Evolutionary conservation across 2,113 vertebrate species (phyloP), one percentile per base, ranked within the genome.

Genomic region (Corythornis vintsioides): DNA sequence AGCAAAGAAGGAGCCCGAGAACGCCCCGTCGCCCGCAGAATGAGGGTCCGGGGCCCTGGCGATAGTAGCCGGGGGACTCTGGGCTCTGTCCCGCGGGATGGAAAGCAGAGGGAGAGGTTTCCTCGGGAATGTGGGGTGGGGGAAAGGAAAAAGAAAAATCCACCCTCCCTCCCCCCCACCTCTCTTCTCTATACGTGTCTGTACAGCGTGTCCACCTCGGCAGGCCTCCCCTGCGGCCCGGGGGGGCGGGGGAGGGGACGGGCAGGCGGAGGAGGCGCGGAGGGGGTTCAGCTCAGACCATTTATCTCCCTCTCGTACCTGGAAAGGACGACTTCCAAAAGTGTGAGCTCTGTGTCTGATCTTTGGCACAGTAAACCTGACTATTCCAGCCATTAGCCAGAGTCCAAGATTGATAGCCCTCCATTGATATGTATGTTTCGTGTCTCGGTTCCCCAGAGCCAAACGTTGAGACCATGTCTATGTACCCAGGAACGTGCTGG

Each of bases 291-390:
- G 38, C 26, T 95, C 83, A 66, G 91, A 83, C 80, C 89, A n/a
- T 69, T 66, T 92, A 67, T 78, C 60, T 84, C 84, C 59, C 64
- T 89, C 77, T n/a, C 97, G 92, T 98, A 98, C 98, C 98, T 98
- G 98, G 96, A 95, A 98, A 97, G 89, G 98, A 98, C 38, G 98
- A 98, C 94, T 98, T 98, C 98, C 98, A 99, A 91, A 98, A 98
- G 94, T 98, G 98, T 59, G 98, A 97, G 86, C 97, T 97, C 95
- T 98, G 98, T 31, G 97, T 96, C 97, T 98, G 98, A 92, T 99
- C 98, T 97, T 98, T 98, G 83, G 97, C 93, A 96, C 98, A 98
- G 96, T 98, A 98, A 94, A 98, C 97, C 96, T 98, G 98, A 94
- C 98, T 97, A 96, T 98, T 98, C 98, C 98, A 98, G 91, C 98